phyloP scores from a whole-genome alignment of 2,113 vertebrate species.

The Oncorhynchus mykiss region DNA sequence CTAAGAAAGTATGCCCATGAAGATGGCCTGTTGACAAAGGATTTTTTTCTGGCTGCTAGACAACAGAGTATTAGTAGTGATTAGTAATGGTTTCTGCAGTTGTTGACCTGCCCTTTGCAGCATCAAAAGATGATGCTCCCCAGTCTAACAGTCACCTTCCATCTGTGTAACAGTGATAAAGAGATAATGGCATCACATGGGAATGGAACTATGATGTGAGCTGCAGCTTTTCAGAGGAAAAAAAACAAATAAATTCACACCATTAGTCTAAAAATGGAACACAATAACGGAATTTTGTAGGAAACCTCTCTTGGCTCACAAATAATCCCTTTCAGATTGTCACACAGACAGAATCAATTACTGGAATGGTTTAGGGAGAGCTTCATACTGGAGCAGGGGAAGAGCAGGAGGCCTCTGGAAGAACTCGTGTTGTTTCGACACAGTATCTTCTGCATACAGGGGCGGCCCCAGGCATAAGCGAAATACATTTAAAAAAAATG shows the following conservation, averaged over 20 bases:
- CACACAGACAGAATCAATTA: constrained; percentile 39
- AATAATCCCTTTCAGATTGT: constrained; percentile 35
- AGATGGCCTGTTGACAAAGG: not conserved
- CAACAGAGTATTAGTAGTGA: not conserved
- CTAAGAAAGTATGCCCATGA: not conserved
- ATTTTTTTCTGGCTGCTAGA: not conserved
- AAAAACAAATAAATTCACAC: not conserved
- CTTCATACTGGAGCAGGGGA: not conserved
- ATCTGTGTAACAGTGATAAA: not conserved
- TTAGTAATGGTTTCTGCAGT: not conserved
- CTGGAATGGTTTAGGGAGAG: not conserved
- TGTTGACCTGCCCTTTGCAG: not conserved
- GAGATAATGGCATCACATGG: constrained; percentile 4
- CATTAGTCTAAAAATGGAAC: not conserved
- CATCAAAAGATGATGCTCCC: not conserved
- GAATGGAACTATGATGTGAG: not conserved
- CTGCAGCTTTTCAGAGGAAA: not conserved
- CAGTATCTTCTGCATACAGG: not conserved
- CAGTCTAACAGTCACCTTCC: constrained; percentile 2
- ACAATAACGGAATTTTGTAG: constrained; percentile 14
- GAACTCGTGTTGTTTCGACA: not conserved
- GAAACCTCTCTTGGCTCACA: constrained; percentile 13
- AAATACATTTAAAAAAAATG: too few relatives aligned
- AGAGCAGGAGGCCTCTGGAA: not conserved
- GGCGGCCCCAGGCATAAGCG: too few relatives aligned